These are phyloP conservation scores for Drosophila sordidula DNA, from an alignment of 2,888 invertebrate species.

Conservation along the genomic window DNA sequence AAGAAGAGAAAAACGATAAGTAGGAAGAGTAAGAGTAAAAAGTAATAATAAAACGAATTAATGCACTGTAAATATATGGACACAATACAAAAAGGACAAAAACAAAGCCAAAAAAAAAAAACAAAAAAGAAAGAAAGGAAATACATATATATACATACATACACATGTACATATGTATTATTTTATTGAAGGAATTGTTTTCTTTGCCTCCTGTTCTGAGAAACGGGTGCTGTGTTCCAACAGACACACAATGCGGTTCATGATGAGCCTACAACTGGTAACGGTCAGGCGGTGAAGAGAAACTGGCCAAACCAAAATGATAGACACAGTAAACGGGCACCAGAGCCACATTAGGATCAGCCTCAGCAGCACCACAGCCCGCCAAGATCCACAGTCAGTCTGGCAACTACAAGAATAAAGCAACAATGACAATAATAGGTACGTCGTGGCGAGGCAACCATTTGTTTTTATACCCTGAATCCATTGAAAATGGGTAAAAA, in stretches of 20 bases:
- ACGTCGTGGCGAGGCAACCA: constrained; percentile 16
- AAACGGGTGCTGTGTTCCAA: constrained; percentile 43
- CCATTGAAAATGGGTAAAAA: too few species aligned
- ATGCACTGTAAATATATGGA: constrained; percentile 52
- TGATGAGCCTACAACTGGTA: constrained; percentile 13
- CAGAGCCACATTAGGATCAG: constrained; percentile 5
- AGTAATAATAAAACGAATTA: constrained; percentile 63
- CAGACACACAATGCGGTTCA: constrained; percentile 36
- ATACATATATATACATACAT: neutral
- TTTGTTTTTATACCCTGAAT: too few species aligned
- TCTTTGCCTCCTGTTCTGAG: constrained; percentile 56
- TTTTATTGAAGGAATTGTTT: constrained; percentile 55
- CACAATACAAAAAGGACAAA: constrained; percentile 48
- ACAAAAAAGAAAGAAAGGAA: constrained; percentile 34
- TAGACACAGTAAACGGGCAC: constrained; percentile 20
- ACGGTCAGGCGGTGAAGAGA: constrained; percentile 2
- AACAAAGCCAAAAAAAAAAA: constrained; percentile 39
- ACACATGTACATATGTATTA: constrained; percentile 13
- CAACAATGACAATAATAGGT: constrained; percentile 71
- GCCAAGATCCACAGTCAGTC: constrained; percentile 7
- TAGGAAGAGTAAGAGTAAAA: constrained; percentile 42
- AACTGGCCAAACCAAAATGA: constrained; percentile 39
- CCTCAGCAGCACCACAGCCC: constrained; percentile 17
- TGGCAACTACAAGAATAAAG: constrained; percentile 46
- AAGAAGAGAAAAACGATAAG: constrained; percentile 18